A percentile compares a stretch with the other conserved stretches of the same genome.
Conservation (phyloP, 2,113 vertebrate species). For the Monarcha castaneiventris region DNA sequence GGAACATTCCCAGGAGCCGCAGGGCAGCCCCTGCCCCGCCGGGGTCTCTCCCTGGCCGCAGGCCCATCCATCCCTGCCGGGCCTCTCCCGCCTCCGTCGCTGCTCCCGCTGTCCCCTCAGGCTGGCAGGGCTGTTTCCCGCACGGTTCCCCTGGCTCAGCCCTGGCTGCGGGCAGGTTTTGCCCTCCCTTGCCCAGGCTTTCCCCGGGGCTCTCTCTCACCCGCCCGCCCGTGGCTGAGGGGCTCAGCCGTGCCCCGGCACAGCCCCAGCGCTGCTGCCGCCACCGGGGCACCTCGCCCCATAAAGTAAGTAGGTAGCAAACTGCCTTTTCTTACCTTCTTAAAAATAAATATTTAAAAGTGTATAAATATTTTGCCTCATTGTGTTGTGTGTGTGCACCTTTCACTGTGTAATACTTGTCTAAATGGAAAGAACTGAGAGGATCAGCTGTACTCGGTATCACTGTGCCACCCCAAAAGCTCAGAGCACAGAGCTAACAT, state of each 20-base stretch:
- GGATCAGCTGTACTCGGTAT: accelerated
- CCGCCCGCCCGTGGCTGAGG: not conserved
- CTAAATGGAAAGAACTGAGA: not conserved
- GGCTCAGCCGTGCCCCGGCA: not conserved
- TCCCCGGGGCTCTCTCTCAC: not conserved
- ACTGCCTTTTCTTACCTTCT: not conserved
- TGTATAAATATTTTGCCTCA: not conserved
- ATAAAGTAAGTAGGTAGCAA: accelerated
- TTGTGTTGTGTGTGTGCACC: accelerated
- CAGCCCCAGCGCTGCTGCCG: accelerated
- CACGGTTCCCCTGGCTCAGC: not conserved
- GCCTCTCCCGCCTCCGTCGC: not conserved
- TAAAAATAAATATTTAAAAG: not conserved
- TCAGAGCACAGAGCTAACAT: not conserved
- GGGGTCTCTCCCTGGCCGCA: accelerated
- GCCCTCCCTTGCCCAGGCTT: not conserved
- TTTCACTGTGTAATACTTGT: not conserved
- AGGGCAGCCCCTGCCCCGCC: accelerated
- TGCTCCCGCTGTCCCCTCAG: not conserved
- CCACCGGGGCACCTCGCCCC: accelerated
- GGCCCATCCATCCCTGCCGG: not conserved
- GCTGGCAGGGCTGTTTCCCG: not conserved
- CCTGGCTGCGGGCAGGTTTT: not conserved
- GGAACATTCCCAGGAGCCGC: accelerated
- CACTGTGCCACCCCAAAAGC: not conserved